Evolutionary conservation across 2,113 vertebrate genomes (phyloP).

Genomic region (Melanerpes aurifrons): DNA sequence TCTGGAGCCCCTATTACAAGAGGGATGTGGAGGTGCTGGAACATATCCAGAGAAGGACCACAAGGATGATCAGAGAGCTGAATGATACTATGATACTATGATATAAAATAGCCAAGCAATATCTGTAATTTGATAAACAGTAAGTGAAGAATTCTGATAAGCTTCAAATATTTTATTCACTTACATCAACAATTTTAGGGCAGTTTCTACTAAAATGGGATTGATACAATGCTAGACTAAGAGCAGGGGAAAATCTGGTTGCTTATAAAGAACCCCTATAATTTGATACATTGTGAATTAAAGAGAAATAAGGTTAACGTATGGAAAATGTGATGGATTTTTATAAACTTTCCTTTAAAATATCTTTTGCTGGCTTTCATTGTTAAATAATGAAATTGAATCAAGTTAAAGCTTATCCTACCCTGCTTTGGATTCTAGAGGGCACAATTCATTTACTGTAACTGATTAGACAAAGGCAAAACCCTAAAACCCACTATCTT

Average conservation of each 20-base stretch:
- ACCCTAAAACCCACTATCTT: not conserved
- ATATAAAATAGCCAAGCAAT: conserved; percentile 6
- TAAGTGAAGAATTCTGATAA: not conserved
- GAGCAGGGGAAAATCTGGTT: not conserved
- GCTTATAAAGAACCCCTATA: not conserved
- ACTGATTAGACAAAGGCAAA: not conserved
- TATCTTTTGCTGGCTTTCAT: not conserved
- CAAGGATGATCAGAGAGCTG: too few species aligned
- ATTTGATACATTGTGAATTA: not conserved
- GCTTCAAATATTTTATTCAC: not conserved
- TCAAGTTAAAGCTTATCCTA: not conserved
- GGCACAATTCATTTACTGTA: conserved; percentile 34
- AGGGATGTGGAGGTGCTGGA: too few species aligned
- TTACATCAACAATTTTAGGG: not conserved
- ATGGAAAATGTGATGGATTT: not conserved
- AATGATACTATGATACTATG: too few species aligned
- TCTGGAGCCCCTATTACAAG: too few species aligned
- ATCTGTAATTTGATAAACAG: conserved; percentile 21
- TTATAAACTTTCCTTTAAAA: not conserved
- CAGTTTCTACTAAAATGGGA: not conserved
- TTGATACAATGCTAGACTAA: not conserved
- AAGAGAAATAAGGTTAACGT: not conserved
- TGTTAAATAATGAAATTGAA: conserved; percentile 1
- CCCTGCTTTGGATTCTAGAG: conserved; percentile 39
- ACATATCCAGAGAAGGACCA: too few species aligned